phyloP scores from a whole-genome alignment of 2,888 invertebrate genomes.

The Brachyopa scutellaris region DNA sequence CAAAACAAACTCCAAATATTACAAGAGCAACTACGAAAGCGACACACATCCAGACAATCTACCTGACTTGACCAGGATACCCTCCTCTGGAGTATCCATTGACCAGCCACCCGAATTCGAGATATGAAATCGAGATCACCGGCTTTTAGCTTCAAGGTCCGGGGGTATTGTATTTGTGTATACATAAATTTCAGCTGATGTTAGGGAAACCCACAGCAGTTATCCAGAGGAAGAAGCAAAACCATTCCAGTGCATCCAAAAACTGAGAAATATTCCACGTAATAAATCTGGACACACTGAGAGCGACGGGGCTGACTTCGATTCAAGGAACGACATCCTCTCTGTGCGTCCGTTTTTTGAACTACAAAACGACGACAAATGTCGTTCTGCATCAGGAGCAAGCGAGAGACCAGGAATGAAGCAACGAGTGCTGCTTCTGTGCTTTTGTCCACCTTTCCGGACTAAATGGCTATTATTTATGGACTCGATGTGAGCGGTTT shows the following conservation, averaged over 20 bases:
- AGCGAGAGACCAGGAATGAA: background rate
- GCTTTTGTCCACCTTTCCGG: conserved; percentile 60
- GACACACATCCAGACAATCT: conserved; percentile 37
- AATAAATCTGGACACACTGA: conserved; percentile 63
- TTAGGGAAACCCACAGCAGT: conserved; percentile 22
- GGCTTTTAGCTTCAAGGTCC: conserved; percentile 20
- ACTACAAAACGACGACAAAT: conserved; percentile 27
- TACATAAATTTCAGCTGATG: conserved; percentile 66
- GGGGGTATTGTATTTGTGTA: conserved; percentile 53
- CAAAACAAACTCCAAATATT: conserved; percentile 32
- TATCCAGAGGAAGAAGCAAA: background rate
- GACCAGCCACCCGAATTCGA: conserved; percentile 35
- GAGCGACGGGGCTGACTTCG: conserved; percentile 43
- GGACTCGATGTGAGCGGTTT: conserved; percentile 67
- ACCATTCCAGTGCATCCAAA: conserved; percentile 31
- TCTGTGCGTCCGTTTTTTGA: conserved; percentile 10
- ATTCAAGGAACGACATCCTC: conserved; percentile 50
- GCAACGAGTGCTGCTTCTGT: conserved; percentile 5
- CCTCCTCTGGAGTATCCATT: conserved; percentile 7
- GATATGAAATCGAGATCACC: conserved; percentile 46
- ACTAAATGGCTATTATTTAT: conserved; percentile 70
- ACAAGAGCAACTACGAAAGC: conserved; percentile 36
- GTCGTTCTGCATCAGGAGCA: background rate
- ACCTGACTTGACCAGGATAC: conserved; percentile 56
- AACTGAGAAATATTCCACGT: conserved; percentile 64